Evolutionary conservation across 2,888 invertebrate species (phyloP).

Genomic region (Heteromurus nitidus): DNA sequence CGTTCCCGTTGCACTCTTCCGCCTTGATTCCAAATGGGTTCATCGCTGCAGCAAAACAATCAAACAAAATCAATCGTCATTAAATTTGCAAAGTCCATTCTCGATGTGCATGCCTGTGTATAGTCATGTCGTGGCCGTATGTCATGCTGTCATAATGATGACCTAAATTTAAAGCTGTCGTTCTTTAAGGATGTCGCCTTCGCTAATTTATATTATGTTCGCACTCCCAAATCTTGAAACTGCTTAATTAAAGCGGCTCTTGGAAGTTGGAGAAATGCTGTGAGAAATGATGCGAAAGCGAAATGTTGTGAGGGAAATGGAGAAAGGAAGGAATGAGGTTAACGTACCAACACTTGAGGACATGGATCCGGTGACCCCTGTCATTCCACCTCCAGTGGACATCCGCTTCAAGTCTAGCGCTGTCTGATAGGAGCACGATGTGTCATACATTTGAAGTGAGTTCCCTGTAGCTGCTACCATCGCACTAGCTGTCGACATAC

Average conservation of each 20-base stretch:
- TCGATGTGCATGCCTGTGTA: no score
- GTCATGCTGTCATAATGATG: no score
- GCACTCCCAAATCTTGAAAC: no score
- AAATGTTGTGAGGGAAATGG: conserved; percentile 30
- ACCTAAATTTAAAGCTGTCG: no score
- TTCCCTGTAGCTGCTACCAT: conserved; percentile 73
- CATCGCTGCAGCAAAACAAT: conserved; percentile 61
- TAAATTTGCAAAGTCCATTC: background rate
- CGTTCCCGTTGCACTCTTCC: conserved; percentile 73
- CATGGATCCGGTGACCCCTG: conserved; percentile 73
- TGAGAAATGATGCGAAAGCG: no score
- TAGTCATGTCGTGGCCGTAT: no score
- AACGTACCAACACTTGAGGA: conserved; percentile 73
- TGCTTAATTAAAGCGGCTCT: no score
- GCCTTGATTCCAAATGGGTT: conserved; percentile 73
- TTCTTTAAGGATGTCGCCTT: no score
- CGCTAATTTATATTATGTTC: no score
- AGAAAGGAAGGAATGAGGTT: conserved; percentile 30
- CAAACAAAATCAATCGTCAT: background rate
- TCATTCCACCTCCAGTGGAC: conserved; percentile 73
- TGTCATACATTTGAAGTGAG: conserved; percentile 85
- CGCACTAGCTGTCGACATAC: conserved; percentile 73
- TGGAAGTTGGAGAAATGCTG: no score
- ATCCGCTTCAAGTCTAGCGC: conserved; percentile 85
- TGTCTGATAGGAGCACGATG: conserved; percentile 93